Evolutionary conservation across 2,888 invertebrate species (phyloP), one percentile per base, ranked within the genome.

Genomic region (Tribolium freemani): DNA sequence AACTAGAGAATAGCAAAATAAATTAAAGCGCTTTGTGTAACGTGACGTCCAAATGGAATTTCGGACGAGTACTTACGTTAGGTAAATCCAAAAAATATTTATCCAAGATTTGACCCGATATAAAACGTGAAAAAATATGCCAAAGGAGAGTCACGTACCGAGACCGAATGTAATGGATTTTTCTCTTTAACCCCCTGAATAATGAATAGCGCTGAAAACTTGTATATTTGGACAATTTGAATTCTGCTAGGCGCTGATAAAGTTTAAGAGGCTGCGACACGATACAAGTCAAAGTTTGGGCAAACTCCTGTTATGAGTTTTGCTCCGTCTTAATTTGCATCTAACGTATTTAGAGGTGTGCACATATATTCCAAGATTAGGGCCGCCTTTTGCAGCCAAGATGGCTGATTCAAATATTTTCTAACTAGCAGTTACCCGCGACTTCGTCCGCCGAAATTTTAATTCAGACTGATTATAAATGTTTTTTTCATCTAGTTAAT

Each of bases 251-350:
- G 38, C 38, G 20, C 51, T 51, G 20, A 51, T 51, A 51, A 51
- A 51, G 51, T 51, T 51, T 38, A 38, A 16, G 16, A 16, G 16
- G 1, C 16, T 16, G 16, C 16, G 5, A 50, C 5, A 4, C 11
- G 13, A 16, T 51, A 51, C 16, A 51, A 13, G 51, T 51, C 51
- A 51, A 51, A 51, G 8, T 16, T n/a, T 20, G 5, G 6, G n/a
- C 5, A 2, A 51, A 51, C 51, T 51, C 8, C 10, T 10, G 48
- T 48, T 48, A 48, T 48, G 48, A 51, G 16, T 20, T 51, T 51
- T 20, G 16, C 5, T 51, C n/a, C 51, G 48, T n/a, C 51, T 51
- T 51, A 51, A 51, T 51, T 51, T 51, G 51, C 51, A 51, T 51
- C 20, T 51, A 51, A 51, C n/a, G 13, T 51, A 51, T 20, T 51